Evolutionary conservation across 92 coral and sea anemone genomes (phyloP), one percentile per base, ranked within the genome.

Genomic region (Umimayanthus chanpuru): DNA sequence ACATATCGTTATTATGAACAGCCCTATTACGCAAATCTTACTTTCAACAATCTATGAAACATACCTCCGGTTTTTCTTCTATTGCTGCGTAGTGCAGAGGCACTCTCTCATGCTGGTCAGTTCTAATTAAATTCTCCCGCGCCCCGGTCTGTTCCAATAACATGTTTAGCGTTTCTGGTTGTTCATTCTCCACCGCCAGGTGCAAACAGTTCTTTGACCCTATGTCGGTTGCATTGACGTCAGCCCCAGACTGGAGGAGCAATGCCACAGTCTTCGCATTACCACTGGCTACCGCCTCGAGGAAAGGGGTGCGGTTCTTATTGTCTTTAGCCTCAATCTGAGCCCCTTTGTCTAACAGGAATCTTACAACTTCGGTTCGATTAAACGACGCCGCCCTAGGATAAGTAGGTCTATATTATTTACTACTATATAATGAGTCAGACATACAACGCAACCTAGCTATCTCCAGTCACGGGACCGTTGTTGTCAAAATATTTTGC

Each of bases 81-180:
- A 89, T 81, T 4, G 96, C 94, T 0, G 96, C 96, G 23, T 93
- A 93, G 64, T 93, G 96, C 1, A 93, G 85, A 32, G 96, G 96
- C 15, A 93, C 92, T 56, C 96, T 84, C 25, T 93, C 96, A n/a
- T 77, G 88, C 21, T 91, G 71, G 65, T 93, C 96, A 23, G 88
- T 71, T 30, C 86, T 76, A 53, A 73, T 44, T 77, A 93, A 87
- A 81, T 86, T 89, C 20, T 80, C 74, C 10, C 53, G 11, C 9
- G 86, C 90, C 21, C 74, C 44, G 21, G 43, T 80, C 29, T 86
- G 77, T 6, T 89, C 94, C 44, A 90, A 70, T 70, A 94, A 66
- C 87, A 88, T 80, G 3, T 79, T 73, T 18, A 94, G 58, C 10
- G 90, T 90, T 1, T 86, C 92, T 39, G 81, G 43, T 58, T 92